phyloP scores from a whole-genome alignment of 2,888 invertebrate species.

The Timandra comae region DNA sequence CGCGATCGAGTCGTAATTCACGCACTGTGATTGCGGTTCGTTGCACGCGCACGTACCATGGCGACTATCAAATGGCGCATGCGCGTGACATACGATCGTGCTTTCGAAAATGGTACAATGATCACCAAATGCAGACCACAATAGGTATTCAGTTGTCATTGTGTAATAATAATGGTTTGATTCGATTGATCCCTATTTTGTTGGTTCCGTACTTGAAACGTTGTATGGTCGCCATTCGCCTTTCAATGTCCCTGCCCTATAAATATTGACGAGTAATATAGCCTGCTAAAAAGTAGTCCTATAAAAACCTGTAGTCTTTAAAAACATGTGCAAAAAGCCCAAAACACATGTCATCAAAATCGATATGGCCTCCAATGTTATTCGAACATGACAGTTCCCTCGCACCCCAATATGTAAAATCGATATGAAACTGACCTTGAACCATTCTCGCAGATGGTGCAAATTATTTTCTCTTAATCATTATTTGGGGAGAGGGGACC shows the following conservation, averaged over 20 bases:
- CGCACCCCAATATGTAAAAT: slow-evolving; percentile 41
- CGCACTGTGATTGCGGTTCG: slow-evolving; percentile 49
- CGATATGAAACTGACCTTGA: slow-evolving; percentile 60
- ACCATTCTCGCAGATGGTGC: slow-evolving; percentile 46
- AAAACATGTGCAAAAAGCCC: too few relatives aligned
- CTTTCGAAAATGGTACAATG: slow-evolving; percentile 23
- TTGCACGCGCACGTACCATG: slow-evolving; percentile 50
- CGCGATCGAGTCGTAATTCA: slow-evolving; percentile 35
- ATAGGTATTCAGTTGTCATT: slow-evolving; percentile 30
- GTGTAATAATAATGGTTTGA: slow-evolving; percentile 29
- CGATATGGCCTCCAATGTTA: too few relatives aligned
- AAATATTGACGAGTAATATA: too few relatives aligned
- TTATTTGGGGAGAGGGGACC: slow-evolving; percentile 22
- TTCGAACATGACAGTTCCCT: slow-evolving; percentile 9
- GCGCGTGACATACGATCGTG: slow-evolving; percentile 38
- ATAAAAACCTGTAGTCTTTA: too few relatives aligned
- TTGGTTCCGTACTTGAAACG: too few relatives aligned
- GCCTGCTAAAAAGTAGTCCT: too few relatives aligned
- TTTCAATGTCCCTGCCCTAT: too few relatives aligned
- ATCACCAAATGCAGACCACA: slow-evolving; percentile 34
- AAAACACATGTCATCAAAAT: neutral
- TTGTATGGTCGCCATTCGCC: too few relatives aligned
- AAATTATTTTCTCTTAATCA: slow-evolving; percentile 44
- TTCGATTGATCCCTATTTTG: too few relatives aligned
- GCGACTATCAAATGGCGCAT: slow-evolving; percentile 40